A percentile compares a stretch with the other conserved stretches of the same genome.
Evolutionary conservation across 2,113 vertebrate genomes (phyloP).

Genomic region (Paedocypris sp.): DNA sequence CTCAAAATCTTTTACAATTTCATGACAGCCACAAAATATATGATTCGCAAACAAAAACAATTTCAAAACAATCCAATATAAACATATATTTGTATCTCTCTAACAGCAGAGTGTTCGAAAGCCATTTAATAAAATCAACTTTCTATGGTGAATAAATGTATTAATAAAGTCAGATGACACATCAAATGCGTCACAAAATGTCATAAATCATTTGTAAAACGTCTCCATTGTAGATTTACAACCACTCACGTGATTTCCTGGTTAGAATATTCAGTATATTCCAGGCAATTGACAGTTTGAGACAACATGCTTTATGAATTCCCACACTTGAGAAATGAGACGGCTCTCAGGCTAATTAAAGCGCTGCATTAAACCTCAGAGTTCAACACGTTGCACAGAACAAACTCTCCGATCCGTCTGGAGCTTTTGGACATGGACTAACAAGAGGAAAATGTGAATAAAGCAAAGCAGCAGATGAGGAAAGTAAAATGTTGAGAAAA

Average conservation of each 20-base stretch:
- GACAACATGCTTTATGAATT: conserved; percentile 40
- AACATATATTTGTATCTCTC: no score
- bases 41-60: no score
- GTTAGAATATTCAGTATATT: conserved; percentile 36
- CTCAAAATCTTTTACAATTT: no score
- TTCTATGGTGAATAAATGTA: no score
- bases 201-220: no score
- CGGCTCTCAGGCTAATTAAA: conserved; percentile 53
- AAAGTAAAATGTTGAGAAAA: conserved; percentile 24
- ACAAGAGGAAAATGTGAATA: not conserved
- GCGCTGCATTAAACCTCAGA: conserved; percentile 30
- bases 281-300: conserved; percentile 33
- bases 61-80: no score
- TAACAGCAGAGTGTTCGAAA: no score
- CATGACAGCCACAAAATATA: no score
- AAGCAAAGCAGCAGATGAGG: not conserved
- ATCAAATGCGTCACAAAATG: no score
- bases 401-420: not conserved
- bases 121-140: no score
- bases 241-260: conserved; percentile 32
- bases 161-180: no score
- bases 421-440: not conserved
- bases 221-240: conserved; percentile 31
- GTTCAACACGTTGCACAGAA: conserved; percentile 5
- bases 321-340: conserved; percentile 55